phyloP scores from a whole-genome alignment of 2,797 vertebrate genomes.

The Tokudaia muenninki region DNA sequence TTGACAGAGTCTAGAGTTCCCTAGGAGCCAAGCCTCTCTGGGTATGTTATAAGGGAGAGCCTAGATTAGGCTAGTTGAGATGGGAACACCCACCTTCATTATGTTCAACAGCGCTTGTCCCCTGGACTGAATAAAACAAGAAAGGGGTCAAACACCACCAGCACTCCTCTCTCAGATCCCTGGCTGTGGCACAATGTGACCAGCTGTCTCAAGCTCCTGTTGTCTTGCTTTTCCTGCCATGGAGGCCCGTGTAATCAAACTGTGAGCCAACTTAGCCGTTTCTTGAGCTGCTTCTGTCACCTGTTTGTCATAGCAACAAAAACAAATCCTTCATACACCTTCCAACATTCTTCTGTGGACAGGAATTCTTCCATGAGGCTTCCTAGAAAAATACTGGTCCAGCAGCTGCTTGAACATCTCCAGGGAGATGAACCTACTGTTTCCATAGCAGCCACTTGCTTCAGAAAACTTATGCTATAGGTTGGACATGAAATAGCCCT shows the following conservation, averaged over 20 bases:
- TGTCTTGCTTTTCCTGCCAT: too few species aligned
- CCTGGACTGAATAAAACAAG: background rate
- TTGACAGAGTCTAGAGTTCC: background rate
- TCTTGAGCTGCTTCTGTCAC: background rate
- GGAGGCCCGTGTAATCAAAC: background rate
- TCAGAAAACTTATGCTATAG: background rate
- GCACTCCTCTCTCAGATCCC: background rate
- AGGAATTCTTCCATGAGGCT: background rate
- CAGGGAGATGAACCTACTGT: background rate
- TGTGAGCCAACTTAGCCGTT: background rate
- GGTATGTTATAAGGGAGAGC: background rate
- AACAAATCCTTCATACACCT: background rate
- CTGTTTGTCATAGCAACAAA: background rate
- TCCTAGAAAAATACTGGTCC: constrained; percentile 8
- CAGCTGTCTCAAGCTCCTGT: background rate
- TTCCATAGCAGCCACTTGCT: background rate
- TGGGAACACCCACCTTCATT: background rate
- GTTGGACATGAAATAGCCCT: background rate
- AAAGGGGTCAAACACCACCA: background rate
- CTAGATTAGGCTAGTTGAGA: background rate
- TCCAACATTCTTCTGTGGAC: background rate
- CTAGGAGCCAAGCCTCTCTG: background rate
- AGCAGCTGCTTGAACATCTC: background rate
- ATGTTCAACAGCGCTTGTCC: background rate
- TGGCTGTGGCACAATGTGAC: background rate